Evolutionary conservation across 2,113 vertebrate genomes (phyloP).

Genomic region (Boulengeromyrus knoepffleri): DNA sequence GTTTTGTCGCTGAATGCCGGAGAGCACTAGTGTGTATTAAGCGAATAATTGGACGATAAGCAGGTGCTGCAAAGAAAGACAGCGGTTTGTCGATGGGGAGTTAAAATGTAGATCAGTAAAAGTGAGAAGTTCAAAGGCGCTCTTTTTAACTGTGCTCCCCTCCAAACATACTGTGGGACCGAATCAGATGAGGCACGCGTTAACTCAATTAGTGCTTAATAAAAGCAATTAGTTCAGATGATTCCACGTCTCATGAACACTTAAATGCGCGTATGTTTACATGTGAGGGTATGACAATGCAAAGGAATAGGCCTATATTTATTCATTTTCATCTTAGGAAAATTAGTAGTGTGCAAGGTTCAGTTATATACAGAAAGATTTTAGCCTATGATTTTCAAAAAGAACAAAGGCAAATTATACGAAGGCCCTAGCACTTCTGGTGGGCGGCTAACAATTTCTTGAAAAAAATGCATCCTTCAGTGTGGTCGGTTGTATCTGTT

Average conservation of each 20-base stretch:
- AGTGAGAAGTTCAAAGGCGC: conserved; percentile 48
- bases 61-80: conserved; percentile 53
- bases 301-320: not conserved
- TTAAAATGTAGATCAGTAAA: conserved; percentile 38
- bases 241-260: not conserved
- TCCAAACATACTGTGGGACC: conserved; percentile 20
- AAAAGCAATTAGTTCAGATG: not conserved
- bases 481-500: not conserved
- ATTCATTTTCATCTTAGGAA: not conserved
- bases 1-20: conserved; percentile 44
- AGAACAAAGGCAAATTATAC: not conserved
- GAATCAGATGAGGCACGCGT: not conserved
- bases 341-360: not conserved
- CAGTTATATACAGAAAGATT: not conserved
- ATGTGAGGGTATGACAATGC: not conserved
- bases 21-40: conserved; percentile 50
- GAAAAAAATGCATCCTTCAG: not conserved
- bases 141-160: conserved; percentile 43
- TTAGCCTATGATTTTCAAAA: not conserved
- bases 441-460: not conserved
- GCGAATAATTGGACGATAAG: conserved; percentile 56
- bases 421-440: not conserved
- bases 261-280: not conserved
- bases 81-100: conserved; percentile 16
- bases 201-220: not conserved